Evolutionary conservation across 64 coral and sea anemone genomes (phyloP).

Genomic region (Exaiptasia diaphana): DNA sequence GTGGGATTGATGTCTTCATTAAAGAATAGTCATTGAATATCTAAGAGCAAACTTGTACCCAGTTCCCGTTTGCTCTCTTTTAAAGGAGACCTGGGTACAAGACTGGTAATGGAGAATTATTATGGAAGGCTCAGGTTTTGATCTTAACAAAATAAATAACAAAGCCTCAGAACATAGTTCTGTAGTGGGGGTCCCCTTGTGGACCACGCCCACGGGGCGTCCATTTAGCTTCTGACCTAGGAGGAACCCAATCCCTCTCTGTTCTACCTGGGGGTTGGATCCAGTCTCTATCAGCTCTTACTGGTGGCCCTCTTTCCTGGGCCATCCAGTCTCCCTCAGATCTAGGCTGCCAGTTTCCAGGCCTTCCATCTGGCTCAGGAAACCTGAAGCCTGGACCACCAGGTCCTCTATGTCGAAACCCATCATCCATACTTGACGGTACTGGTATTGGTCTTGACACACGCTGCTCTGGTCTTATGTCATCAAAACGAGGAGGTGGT

Average conservation of each 20-base stretch:
- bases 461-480: conserved; percentile 50
- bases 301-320: conserved; percentile 71
- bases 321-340: conserved; percentile 86
- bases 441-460: conserved; percentile 60
- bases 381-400: conserved; percentile 67
- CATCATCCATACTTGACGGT: conserved; percentile 53
- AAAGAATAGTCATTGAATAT: no score
- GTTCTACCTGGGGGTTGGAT: conserved; percentile 63
- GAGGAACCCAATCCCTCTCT: conserved; percentile 81
- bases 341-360: conserved; percentile 52
- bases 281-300: conserved; percentile 78
- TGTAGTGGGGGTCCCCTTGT: conserved; percentile 77
- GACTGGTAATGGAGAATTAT: no score
- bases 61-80: no score
- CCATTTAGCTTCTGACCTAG: conserved; percentile 73
- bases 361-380: conserved; percentile 63
- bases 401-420: conserved; percentile 48
- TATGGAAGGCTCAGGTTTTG: no score
- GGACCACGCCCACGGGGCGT: conserved; percentile 69
- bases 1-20: no score
- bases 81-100: no score
- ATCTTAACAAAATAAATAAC: no score
- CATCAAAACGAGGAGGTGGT: conserved; percentile 75
- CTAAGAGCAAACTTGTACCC: no score
- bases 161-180: conserved; percentile 88